Conservation (phyloP, 2,113 vertebrate genomes). For the Corythoichthys haematopterus region DNA sequence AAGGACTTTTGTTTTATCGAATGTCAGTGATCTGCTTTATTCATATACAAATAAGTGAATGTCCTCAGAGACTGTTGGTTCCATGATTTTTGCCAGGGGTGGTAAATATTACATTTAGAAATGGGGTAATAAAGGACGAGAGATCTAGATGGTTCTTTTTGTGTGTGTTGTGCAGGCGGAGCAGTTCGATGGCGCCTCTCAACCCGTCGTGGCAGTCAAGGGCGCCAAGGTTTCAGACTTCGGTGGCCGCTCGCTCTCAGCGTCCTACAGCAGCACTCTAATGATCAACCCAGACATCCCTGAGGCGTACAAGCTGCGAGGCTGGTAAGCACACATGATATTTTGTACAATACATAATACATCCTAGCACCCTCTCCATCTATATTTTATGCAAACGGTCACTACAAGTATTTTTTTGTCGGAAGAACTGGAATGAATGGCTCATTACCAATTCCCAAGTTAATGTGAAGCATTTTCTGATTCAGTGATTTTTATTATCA, state of each 20-base stretch:
- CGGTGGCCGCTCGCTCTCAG: constrained; percentile 90
- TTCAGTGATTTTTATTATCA: constrained; percentile 45
- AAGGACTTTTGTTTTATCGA: too few species aligned
- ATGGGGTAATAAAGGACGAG: background rate
- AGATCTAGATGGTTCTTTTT: constrained; percentile 2
- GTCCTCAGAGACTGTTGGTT: too few species aligned
- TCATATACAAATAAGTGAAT: too few species aligned
- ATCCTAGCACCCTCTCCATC: background rate
- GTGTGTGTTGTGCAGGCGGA: constrained; percentile 77
- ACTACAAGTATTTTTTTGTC: constrained; percentile 7
- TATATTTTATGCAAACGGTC: background rate
- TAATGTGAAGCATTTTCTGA: constrained; percentile 31
- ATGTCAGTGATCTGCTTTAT: too few species aligned
- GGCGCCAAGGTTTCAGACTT: constrained; percentile 92
- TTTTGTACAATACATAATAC: background rate
- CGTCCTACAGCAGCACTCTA: constrained; percentile 86
- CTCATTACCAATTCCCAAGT: constrained; percentile 42
- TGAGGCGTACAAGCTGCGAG: constrained; percentile 90
- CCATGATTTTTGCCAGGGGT: background rate
- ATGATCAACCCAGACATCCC: constrained; percentile 93
- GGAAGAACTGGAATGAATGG: constrained; percentile 10
- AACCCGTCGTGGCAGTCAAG: constrained; percentile 90
- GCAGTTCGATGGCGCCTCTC: constrained; percentile 87
- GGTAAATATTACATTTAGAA: background rate
- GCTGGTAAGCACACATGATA: constrained; percentile 78